Evolutionary conservation across 2,888 invertebrate species (phyloP), one percentile per base, ranked within the genome.

Genomic region (Autographa gamma): DNA sequence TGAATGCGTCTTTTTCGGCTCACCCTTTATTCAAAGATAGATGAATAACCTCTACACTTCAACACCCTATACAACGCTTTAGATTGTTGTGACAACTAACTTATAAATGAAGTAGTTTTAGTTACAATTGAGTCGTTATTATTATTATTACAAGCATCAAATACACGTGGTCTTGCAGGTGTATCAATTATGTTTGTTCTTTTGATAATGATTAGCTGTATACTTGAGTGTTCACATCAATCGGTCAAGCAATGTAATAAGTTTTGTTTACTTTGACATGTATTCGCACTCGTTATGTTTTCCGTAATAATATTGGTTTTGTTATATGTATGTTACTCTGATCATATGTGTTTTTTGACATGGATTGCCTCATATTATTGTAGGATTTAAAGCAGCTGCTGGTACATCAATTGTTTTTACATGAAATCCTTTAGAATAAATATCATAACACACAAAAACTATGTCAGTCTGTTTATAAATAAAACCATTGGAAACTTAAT

Each of bases 1-100:
- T 41, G 41, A 41, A 41, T 2, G 2, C 13, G 41, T 13, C 41
- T 11, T 13, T 41, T 38, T 3, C 11, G 11, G 6, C 9, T 38
- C 38, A 38, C 5, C 13, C 41, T 38, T 5, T 9, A 41, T 41
- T 13, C 41, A 52, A 59, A 66, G 63, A 25, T 68, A 25, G 19
- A n/a, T 13, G n/a, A 16, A 32, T 71, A 74, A 75, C 80, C 83
- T 73, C 68, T 56, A 60, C 19, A 19, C 7, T 18, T 19, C 58
- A 74, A 81, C 58, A 58, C 25, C 13, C 52, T 61, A 52, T 62
- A 62, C 52, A 66, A 61, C 48, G 34, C 64, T 13, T 13, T 41
- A 3, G 13, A 13, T 13, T 41, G 13, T 41, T 41, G 13, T 41
- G 13, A 11, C 41, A 41, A 41, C 4, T 13, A 13, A 2, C 13